phyloP scores from a whole-genome alignment of 2,888 invertebrate genomes.

The Dolichomitus sp. region DNA sequence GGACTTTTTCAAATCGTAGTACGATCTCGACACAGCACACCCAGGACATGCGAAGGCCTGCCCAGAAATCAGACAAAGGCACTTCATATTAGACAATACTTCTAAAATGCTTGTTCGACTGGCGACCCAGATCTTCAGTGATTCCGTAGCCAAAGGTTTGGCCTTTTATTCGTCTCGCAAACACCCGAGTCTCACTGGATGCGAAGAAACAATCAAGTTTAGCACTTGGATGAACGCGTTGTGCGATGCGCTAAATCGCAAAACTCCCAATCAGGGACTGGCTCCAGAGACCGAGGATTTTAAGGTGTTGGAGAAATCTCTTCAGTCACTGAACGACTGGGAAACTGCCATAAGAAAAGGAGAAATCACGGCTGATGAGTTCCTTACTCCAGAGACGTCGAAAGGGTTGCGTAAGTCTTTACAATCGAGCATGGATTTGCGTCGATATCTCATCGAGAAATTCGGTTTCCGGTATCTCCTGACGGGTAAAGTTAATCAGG shows the following conservation, averaged over 20 bases:
- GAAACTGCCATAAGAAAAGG: constrained; percentile 23
- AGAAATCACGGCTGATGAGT: constrained; percentile 25
- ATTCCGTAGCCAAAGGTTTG: not conserved
- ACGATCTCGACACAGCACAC: not conserved
- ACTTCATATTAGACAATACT: constrained; percentile 48
- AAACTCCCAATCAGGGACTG: constrained; percentile 7
- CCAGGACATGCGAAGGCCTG: constrained; percentile 24
- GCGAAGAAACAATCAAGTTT: constrained; percentile 54
- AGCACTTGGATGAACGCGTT: constrained; percentile 42
- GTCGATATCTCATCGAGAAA: constrained; percentile 40
- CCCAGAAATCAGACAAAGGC: constrained; percentile 50
- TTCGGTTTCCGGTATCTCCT: constrained; percentile 34
- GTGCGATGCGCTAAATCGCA: constrained; percentile 31
- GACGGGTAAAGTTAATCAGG: constrained; percentile 50
- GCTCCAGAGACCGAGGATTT: constrained; percentile 8
- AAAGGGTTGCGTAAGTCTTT: constrained; percentile 39
- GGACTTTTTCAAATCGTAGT: not conserved
- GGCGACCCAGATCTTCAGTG: not conserved
- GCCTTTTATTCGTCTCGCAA: not conserved
- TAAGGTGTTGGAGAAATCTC: constrained; percentile 35
- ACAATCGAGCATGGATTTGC: constrained; percentile 44
- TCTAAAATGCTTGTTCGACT: constrained; percentile 55
- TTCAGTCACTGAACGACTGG: constrained; percentile 48
- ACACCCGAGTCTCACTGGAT: not conserved
- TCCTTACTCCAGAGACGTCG: constrained; percentile 39